A percentile compares a stretch with the other conserved stretches of the same genome.
phyloP scores from a whole-genome alignment of 2,797 vertebrate species.

The Platalea minor region DNA sequence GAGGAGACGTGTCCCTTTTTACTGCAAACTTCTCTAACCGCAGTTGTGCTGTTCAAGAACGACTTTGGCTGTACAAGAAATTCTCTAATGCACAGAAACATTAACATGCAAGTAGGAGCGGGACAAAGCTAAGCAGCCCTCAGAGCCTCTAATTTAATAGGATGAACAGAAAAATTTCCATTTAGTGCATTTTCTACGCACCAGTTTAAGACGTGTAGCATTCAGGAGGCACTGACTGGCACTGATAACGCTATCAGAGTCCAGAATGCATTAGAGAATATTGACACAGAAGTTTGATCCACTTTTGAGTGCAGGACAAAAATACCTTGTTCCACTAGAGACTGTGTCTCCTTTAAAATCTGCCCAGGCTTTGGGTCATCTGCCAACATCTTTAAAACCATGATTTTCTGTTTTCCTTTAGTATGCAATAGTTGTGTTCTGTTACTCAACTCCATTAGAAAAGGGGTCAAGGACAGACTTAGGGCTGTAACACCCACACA shows the following conservation, averaged over 20 bases:
- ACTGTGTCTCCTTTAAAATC: neutral
- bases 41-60: neutral
- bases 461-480: neutral
- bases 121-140: neutral
- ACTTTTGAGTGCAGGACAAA: neutral
- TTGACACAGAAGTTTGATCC: neutral
- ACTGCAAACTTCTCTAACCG: neutral
- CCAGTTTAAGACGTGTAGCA: neutral
- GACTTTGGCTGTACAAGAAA: neutral
- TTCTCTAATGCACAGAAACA: neutral
- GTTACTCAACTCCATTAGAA: neutral
- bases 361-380: neutral
- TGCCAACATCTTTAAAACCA: neutral
- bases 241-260: neutral
- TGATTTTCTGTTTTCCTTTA: neutral
- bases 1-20: rapidly evolving
- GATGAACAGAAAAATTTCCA: neutral
- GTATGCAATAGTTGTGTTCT: neutral
- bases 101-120: neutral
- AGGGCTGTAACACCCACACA: neutral
- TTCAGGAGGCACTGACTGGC: neutral
- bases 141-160: neutral
- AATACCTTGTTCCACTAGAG: neutral
- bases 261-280: neutral
- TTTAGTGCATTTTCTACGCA: neutral